Evolutionary conservation across 2,113 vertebrate species (phyloP).

Genomic region (Taurulus bubalis): DNA sequence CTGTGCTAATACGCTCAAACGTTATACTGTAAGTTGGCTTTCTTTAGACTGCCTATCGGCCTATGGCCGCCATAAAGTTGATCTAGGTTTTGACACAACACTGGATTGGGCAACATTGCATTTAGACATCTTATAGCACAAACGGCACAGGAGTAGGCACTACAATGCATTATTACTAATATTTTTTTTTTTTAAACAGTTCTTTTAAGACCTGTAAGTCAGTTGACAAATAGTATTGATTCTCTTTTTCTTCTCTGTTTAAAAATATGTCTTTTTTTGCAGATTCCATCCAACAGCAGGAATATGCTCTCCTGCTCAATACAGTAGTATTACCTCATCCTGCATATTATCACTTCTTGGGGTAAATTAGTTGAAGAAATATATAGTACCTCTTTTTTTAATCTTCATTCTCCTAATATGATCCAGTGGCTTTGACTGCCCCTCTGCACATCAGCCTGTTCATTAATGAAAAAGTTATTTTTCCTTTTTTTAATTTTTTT

Average conservation of each 20-base stretch:
- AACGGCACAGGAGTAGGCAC: neutral
- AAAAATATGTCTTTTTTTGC: slow-evolving; percentile 1
- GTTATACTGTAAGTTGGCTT: too few species aligned
- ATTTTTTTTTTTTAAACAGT: neutral
- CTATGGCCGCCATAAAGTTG: neutral
- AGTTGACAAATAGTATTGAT: neutral
- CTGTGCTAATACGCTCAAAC: too few species aligned
- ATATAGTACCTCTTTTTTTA: slow-evolving; percentile 15
- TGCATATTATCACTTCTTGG: slow-evolving; percentile 45
- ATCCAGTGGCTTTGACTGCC: slow-evolving; percentile 33
- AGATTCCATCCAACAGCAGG: slow-evolving; percentile 11
- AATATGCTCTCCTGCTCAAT: slow-evolving; percentile 50
- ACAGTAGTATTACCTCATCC: slow-evolving; percentile 40
- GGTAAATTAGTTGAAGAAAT: slow-evolving; percentile 50
- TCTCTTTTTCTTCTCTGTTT: neutral
- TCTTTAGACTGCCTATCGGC: neutral
- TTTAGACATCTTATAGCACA: neutral
- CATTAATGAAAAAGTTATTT: slow-evolving; percentile 53
- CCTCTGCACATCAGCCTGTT: slow-evolving; percentile 37
- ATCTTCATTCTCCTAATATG: slow-evolving; percentile 41
- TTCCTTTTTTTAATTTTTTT: slow-evolving; percentile 12
- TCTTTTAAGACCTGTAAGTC: neutral
- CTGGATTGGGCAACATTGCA: too few species aligned
- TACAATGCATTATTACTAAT: neutral
- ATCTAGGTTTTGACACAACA: neutral